Evolutionary conservation across 2,888 invertebrate genomes (phyloP).

Genomic region (Anorthoa munda): DNA sequence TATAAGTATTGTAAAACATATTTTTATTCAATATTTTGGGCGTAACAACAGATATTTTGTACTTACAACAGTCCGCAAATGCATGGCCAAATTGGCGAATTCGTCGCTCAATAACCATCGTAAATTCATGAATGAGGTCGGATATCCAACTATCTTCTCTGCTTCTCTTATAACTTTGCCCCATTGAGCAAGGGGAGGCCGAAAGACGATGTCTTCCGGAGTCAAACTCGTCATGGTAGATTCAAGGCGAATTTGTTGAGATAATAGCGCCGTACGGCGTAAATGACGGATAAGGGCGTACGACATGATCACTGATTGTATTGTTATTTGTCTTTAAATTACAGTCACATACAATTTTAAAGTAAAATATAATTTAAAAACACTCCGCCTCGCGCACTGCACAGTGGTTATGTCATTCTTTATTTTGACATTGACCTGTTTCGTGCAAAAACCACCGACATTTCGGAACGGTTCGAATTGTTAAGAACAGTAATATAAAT

Average conservation of each 20-base stretch:
- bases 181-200: conserved; percentile 85
- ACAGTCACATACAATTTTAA: conserved; percentile 72
- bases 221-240: conserved; percentile 85
- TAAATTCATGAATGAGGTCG: conserved; percentile 91
- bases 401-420: conserved; percentile 77
- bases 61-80: conserved; percentile 89
- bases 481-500: background rate
- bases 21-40: conserved; percentile 3
- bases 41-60: conserved; percentile 35
- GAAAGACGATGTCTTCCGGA: conserved; percentile 86
- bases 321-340: conserved; percentile 48
- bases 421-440: conserved; percentile 77
- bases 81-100: conserved; percentile 91
- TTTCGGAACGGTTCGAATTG: conserved; percentile 18
- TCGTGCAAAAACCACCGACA: conserved; percentile 72
- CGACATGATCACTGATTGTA: conserved; percentile 77
- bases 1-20: background rate
- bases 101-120: conserved; percentile 92
- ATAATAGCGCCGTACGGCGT: conserved; percentile 80
- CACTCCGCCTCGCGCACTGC: conserved; percentile 63
- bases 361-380: conserved; percentile 61
- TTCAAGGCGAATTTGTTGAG: conserved; percentile 83
- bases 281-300: conserved; percentile 85
- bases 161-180: conserved; percentile 88
- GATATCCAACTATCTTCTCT: conserved; percentile 90